phyloP scores from a whole-genome alignment of 1,140 invertebrate species.

The Drosophila prosaltans region DNA sequence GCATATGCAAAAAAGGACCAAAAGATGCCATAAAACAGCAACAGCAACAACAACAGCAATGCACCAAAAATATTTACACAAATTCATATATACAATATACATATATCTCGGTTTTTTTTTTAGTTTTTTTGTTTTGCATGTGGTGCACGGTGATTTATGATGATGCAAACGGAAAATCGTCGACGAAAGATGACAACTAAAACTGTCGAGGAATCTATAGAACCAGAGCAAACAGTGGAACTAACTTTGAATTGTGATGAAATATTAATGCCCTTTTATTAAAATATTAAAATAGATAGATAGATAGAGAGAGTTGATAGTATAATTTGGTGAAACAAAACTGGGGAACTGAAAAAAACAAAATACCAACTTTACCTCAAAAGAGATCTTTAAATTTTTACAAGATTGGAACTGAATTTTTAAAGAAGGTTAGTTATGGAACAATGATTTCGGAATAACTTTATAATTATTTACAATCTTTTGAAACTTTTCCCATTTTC shows the following conservation, averaged over 20 bases:
- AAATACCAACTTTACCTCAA: too few species aligned
- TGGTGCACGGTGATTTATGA: constrained; percentile 75
- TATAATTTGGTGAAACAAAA: too few species aligned
- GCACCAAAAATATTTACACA: constrained; percentile 45
- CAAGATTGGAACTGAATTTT: too few species aligned
- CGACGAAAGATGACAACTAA: constrained; percentile 48
- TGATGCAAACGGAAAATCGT: constrained; percentile 60
- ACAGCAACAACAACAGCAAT: constrained; percentile 61
- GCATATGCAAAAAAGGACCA: constrained; percentile 60
- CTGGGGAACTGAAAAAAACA: too few species aligned
- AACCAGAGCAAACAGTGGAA: background rate
- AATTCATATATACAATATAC: constrained; percentile 26
- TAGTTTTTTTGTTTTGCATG: constrained; percentile 53
- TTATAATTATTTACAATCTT: too few species aligned
- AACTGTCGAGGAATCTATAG: constrained; percentile 13
- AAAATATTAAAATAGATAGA: background rate
- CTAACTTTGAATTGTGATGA: background rate
- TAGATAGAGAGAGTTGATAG: background rate
- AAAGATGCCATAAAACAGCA: constrained; percentile 67
- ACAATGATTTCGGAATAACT: too few species aligned
- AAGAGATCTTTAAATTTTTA: too few species aligned
- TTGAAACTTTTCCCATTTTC: too few species aligned
- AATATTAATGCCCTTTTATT: background rate
- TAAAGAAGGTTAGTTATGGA: too few species aligned
- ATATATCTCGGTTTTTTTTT: constrained; percentile 32